phyloP scores from a whole-genome alignment of 2,797 vertebrate species.

The Taeniopygia guttata region DNA sequence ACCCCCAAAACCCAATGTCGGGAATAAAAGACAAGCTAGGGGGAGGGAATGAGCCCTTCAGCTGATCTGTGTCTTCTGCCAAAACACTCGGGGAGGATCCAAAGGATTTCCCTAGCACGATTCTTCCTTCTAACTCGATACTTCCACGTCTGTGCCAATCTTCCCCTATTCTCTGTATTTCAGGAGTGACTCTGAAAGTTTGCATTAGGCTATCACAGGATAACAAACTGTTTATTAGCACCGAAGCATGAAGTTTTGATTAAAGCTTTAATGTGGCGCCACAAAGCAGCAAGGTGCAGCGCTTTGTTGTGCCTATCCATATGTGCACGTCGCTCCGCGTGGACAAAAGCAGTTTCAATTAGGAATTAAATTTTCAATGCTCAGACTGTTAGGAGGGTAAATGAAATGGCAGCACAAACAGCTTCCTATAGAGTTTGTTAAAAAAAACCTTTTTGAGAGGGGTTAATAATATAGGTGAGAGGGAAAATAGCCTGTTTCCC shows the following conservation, averaged over 20 bases:
- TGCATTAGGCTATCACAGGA: not conserved
- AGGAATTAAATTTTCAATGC: not conserved
- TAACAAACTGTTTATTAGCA: not conserved
- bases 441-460: not conserved
- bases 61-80: not conserved
- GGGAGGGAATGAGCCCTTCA: not conserved
- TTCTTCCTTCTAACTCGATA: not conserved
- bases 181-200: not conserved
- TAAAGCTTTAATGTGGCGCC: not conserved
- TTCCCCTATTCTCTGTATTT: not conserved
- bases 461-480: not conserved
- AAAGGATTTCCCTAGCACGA: not conserved
- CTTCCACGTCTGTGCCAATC: not conserved
- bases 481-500: not conserved
- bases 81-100: not conserved
- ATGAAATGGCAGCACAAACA: not conserved
- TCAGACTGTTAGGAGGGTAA: not conserved
- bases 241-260: not conserved
- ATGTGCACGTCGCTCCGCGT: rapidly evolving
- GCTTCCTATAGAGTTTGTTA: not conserved
- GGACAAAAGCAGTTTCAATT: not conserved
- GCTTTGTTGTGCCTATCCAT: not conserved
- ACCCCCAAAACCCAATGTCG: too few species aligned
- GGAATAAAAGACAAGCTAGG: slow-evolving; percentile 19
- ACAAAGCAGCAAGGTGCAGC: not conserved